Percentiles rank a stretch among this genome's conserved stretches.
Conservation (phyloP, 2,888 invertebrate genomes). For the Hylaea fasciaria region DNA sequence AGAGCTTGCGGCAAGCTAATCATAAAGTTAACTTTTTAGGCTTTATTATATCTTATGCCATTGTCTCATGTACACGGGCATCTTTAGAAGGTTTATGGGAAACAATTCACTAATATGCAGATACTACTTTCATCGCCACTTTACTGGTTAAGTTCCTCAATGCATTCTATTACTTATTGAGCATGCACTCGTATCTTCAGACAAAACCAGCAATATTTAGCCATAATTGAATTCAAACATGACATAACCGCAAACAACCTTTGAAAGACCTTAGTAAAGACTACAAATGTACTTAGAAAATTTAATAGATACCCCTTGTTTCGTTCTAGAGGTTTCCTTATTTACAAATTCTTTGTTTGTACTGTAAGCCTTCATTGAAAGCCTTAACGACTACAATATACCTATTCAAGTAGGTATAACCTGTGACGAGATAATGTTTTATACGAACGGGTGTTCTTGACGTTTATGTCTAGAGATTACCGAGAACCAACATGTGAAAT, state of each 20-base stretch:
- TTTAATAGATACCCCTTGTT: slow-evolving; percentile 6
- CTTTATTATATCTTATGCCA: background rate
- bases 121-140: slow-evolving; percentile 25
- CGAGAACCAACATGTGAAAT: slow-evolving; percentile 24
- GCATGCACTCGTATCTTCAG: slow-evolving; percentile 1
- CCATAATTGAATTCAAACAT: slow-evolving; percentile 9
- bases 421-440: slow-evolving; percentile 15
- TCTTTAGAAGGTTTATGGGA: slow-evolving; percentile 8
- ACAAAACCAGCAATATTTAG: slow-evolving; percentile 7
- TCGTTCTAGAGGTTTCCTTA: slow-evolving; percentile 4
- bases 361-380: slow-evolving; percentile 6
- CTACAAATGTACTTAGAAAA: slow-evolving; percentile 2
- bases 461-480: slow-evolving; percentile 26
- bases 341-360: slow-evolving; percentile 5
- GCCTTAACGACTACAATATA: slow-evolving; percentile 10
- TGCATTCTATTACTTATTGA: slow-evolving; percentile 8
- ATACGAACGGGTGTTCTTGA: slow-evolving; percentile 11
- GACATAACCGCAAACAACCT: background rate
- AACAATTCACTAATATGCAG: slow-evolving; percentile 23
- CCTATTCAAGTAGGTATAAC: slow-evolving; percentile 6
- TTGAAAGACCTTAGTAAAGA: background rate
- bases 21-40: slow-evolving; percentile 14
- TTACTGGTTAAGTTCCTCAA: background rate
- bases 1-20: background rate
- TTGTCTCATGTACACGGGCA: background rate